Evolutionary conservation across 2,888 invertebrate genomes (phyloP).

Genomic region (Pandemis corylana): DNA sequence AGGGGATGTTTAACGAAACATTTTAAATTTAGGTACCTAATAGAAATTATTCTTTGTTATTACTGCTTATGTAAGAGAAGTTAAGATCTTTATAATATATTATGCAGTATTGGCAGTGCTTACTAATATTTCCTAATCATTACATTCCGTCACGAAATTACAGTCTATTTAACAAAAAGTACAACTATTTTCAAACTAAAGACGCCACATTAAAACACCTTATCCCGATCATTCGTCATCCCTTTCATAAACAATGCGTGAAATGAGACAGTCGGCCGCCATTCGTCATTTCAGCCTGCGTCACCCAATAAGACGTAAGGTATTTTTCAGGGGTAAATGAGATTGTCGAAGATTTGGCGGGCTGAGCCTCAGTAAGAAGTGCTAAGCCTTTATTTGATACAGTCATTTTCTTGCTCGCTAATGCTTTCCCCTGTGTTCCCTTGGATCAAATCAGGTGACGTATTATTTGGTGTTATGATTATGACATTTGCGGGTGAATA

Average conservation of each 20-base stretch:
- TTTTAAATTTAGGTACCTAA: too few species aligned
- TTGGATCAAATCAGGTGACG: not conserved
- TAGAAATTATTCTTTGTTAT: too few species aligned
- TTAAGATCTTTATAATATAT: too few species aligned
- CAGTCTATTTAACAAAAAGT: not conserved
- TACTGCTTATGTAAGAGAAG: too few species aligned
- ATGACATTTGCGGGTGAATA: constrained; percentile 2
- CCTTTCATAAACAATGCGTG: constrained; percentile 39
- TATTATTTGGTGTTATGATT: not conserved
- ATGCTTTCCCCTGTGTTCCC: not conserved
- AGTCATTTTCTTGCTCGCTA: constrained; percentile 1
- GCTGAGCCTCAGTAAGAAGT: constrained; percentile 19
- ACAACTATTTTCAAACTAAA: not conserved
- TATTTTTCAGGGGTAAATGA: constrained; percentile 37
- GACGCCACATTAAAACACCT: constrained; percentile 24
- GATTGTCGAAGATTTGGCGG: constrained; percentile 33
- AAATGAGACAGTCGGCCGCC: constrained; percentile 34
- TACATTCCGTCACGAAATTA: not conserved
- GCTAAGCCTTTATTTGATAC: constrained; percentile 21
- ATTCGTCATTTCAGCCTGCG: constrained; percentile 28
- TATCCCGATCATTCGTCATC: constrained; percentile 32
- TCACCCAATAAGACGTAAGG: constrained; percentile 27
- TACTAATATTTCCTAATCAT: too few species aligned
- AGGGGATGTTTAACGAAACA: too few species aligned
- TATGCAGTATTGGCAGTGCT: not conserved